A percentile compares a stretch with the other conserved stretches of the same genome.
Conservation (phyloP, 1,140 invertebrate genomes). For the Lucilia sericata region DNA sequence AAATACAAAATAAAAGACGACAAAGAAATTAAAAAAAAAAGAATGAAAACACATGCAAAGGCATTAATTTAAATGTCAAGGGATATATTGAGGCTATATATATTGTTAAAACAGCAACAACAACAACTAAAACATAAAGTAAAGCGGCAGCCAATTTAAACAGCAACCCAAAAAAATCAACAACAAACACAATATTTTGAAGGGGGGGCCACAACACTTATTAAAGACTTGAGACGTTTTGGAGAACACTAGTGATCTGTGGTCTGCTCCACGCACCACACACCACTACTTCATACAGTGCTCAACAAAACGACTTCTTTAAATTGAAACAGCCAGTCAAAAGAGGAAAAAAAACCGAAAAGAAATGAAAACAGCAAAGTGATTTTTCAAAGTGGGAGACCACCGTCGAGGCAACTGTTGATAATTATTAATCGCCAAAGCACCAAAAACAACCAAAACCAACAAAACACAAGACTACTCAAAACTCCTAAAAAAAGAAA, state of each 20-base stretch:
- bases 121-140: conserved; percentile 13
- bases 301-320: conserved; percentile 23
- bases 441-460: neutral
- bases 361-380: conserved; percentile 37
- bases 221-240: neutral
- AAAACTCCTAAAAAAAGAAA: neutral
- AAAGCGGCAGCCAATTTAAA: conserved; percentile 42
- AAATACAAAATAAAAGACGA: neutral
- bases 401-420: conserved; percentile 41
- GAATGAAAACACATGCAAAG: conserved; percentile 38
- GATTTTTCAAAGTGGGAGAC: conserved; percentile 43
- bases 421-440: conserved; percentile 42
- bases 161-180: neutral
- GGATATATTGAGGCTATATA: conserved; percentile 30
- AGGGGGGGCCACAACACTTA: neutral
- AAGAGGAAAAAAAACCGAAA: neutral
- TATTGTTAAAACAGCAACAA: conserved; percentile 1
- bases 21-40: conserved; percentile 11
- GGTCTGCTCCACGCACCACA: neutral
- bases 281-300: neutral
- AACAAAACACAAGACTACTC: neutral
- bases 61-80: conserved; percentile 44
- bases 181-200: conserved; percentile 22
- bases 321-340: neutral
- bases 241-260: neutral